Conservation (phyloP, 2,888 invertebrate genomes). For the Tipula vernalis region DNA sequence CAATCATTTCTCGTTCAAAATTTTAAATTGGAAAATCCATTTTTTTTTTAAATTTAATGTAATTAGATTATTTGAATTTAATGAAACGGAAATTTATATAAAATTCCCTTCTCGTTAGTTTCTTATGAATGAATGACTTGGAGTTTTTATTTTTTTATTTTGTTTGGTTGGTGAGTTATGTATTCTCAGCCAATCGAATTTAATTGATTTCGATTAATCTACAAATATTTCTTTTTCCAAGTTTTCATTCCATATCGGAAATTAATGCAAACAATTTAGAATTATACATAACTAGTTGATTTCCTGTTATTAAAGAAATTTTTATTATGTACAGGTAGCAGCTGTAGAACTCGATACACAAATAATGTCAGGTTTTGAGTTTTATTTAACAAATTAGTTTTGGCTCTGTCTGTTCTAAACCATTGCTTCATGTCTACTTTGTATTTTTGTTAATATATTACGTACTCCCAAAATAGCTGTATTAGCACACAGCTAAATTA, state of each 20-base stretch:
- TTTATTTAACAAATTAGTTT: neutral
- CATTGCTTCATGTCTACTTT: neutral
- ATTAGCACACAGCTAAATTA: neutral
- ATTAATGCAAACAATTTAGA: neutral
- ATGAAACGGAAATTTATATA: neutral
- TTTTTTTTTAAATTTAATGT: neutral
- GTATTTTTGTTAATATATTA: neutral
- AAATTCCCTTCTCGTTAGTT: neutral
- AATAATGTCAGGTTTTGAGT: neutral
- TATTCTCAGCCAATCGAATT: neutral
- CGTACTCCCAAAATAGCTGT: neutral
- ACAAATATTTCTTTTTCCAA: neutral
- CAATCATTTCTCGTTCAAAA: neutral
- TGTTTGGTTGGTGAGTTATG: neutral
- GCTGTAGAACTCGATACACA: neutral
- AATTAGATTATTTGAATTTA: neutral
- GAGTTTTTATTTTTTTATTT: neutral
- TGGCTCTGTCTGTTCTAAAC: neutral
- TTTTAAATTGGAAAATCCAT: neutral
- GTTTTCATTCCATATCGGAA: neutral
- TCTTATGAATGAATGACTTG: neutral
- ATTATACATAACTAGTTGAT: neutral
- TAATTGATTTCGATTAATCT: neutral
- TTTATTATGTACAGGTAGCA: neutral
- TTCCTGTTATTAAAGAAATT: neutral